A percentile compares a stretch with the other conserved stretches of the same genome.
These are phyloP conservation scores for Grammomys surdaster DNA, from an alignment of 2,113 vertebrate genomes.

Conservation along the genomic window DNA sequence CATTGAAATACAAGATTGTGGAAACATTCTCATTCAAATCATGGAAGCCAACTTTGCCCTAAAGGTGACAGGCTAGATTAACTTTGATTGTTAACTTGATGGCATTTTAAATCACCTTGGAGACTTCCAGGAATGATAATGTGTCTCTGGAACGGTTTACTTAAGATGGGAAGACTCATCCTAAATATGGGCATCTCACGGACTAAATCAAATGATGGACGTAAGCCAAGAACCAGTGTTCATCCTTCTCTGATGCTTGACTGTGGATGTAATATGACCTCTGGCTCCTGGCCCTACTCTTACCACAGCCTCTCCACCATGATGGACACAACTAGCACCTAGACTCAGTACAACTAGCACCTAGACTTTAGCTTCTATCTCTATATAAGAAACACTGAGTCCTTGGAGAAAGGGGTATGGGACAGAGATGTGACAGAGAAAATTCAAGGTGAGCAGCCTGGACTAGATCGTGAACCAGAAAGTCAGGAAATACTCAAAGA, in stretches of 20 bases:
- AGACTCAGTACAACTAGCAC: background rate
- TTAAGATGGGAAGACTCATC: background rate
- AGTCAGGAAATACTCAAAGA: background rate
- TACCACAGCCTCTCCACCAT: background rate
- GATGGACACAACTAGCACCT: background rate
- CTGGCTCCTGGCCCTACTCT: background rate
- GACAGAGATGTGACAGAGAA: background rate
- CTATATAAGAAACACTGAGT: background rate
- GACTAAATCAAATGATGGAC: background rate
- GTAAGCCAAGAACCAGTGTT: background rate
- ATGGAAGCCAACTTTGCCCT: background rate
- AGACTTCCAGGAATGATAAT: background rate
- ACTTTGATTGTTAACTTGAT: background rate
- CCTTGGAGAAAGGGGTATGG: background rate
- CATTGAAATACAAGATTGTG: background rate
- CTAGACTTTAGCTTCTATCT: conserved; percentile 41
- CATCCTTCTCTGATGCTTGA: background rate
- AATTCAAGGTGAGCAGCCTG: background rate
- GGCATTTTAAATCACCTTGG: background rate
- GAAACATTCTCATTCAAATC: background rate
- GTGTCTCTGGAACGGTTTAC: background rate
- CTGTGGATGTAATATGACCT: background rate
- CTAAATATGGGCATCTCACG: background rate
- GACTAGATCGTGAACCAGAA: background rate
- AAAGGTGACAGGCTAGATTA: background rate